Evolutionary conservation across 1,140 invertebrate species (phyloP).

Genomic region (Cotesia glomerata): DNA sequence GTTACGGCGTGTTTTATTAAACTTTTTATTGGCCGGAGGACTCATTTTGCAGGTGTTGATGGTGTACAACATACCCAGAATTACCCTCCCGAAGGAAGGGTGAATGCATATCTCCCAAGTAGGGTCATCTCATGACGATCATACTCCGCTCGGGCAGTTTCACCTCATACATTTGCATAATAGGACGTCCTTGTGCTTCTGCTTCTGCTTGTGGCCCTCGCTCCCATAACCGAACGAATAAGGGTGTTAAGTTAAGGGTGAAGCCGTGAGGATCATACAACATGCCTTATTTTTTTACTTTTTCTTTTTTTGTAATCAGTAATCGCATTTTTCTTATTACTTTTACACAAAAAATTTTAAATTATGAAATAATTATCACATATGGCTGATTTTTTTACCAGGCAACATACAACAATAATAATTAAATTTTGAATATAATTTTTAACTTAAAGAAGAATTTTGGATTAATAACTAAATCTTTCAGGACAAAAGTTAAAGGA

Average conservation of each 20-base stretch:
- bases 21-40: conserved; percentile 17
- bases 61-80: conserved; percentile 17
- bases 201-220: conserved; percentile 19
- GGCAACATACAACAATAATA: no score
- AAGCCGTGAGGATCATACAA: conserved; percentile 27
- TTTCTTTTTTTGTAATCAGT: neutral
- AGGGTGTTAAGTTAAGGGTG: conserved; percentile 40
- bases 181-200: conserved; percentile 36
- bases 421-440: no score
- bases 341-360: no score
- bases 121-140: conserved; percentile 43
- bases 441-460: no score
- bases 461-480: no score
- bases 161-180: conserved; percentile 51
- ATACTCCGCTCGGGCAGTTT: conserved; percentile 45
- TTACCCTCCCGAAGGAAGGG: neutral
- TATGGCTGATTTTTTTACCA: no score
- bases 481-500: no score
- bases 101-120: conserved; percentile 15
- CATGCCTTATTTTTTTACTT: conserved; percentile 7
- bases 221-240: conserved; percentile 43
- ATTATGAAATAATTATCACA: no score
- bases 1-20: conserved; percentile 15
- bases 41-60: conserved; percentile 11
- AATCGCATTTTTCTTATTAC: neutral